Base-by-base conservation (phyloP, 2,888 invertebrate genomes). In the Lampropteryx suffumata region DNA sequence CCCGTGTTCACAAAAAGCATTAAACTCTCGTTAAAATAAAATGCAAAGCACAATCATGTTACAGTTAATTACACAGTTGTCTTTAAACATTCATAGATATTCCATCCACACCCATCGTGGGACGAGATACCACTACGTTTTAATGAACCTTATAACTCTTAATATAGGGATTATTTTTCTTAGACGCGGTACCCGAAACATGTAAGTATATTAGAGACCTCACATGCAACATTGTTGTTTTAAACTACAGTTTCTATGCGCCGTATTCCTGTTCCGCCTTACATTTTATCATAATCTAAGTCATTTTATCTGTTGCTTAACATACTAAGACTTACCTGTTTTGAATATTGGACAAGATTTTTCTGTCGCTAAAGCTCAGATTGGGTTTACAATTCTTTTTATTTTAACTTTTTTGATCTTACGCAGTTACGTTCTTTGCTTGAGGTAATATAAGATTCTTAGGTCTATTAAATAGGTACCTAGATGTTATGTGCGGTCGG, bases 61-160 rank as follows among this genome's bases (percentile, higher is more conserved):
- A 45, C 50, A 50, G 50, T 53, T 50, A 50, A 58, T 52, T 55
- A 58, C 53, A 55, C 58, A 55, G 58, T 55, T 53, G 50, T 49
- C 11, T 45, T 44, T 34, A 49, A 49, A 52, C 35, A 46, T 29
- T 11, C 26, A 45, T 52, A 37, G 37, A 24, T 50, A 54, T 59
- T 51, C 48, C 35, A 30, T 42, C n/a, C 32, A 17, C 54, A 45
- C 52, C 29, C 29, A 43, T 34, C 32, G 36, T 32, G 39, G 21
- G 33, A 33, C 26, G 26, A 17, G 11, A 28, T 27, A 21, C 24
- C 0, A 13, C 14, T 32, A 1, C 9, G 7, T 10, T n/a, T 4
- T 27, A 4, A 12, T 27, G 4, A 47, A 34, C 39, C 17, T 12
- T 52, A 39, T 8, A 6, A 0, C 1, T 12, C 12, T 36, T 2